phyloP scores from a whole-genome alignment of 2,888 invertebrate genomes.

The Campopleginae sp. region DNA sequence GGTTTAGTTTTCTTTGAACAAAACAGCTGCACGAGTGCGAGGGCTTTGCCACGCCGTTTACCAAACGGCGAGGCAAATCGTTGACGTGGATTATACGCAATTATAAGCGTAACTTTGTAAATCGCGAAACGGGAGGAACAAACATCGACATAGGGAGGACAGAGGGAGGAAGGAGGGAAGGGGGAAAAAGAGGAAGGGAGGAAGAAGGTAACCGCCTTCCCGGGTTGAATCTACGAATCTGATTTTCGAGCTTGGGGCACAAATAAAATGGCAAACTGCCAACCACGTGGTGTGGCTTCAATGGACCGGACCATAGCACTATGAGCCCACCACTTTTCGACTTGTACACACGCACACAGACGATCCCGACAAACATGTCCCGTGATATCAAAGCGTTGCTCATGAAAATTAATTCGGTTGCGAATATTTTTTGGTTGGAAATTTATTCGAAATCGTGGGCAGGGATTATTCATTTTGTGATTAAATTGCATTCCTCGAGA shows the following conservation, averaged over 20 bases:
- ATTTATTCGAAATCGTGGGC: not conserved
- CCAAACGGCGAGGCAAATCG: constrained; percentile 51
- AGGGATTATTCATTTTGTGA: not conserved
- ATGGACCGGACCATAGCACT: constrained; percentile 45
- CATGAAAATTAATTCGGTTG: constrained; percentile 27
- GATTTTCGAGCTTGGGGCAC: constrained; percentile 57
- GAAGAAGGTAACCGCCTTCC: constrained; percentile 43
- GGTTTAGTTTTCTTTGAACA: not conserved
- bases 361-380: not conserved
- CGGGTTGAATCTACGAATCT: constrained; percentile 54
- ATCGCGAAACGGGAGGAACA: constrained; percentile 32
- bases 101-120: constrained; percentile 58
- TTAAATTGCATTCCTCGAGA: not conserved
- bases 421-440: not conserved
- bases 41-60: constrained; percentile 46
- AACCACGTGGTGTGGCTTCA: constrained; percentile 78
- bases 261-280: constrained; percentile 74
- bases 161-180: not conserved
- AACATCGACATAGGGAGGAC: constrained; percentile 1
- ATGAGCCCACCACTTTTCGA: not conserved
- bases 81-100: constrained; percentile 50
- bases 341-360: not conserved
- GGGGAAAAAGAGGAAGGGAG: constrained; percentile 7
- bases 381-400: constrained; percentile 1
- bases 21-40: constrained; percentile 42